Conservation (phyloP, 1,140 invertebrate genomes). For the Metopolophium dirhodum region DNA sequence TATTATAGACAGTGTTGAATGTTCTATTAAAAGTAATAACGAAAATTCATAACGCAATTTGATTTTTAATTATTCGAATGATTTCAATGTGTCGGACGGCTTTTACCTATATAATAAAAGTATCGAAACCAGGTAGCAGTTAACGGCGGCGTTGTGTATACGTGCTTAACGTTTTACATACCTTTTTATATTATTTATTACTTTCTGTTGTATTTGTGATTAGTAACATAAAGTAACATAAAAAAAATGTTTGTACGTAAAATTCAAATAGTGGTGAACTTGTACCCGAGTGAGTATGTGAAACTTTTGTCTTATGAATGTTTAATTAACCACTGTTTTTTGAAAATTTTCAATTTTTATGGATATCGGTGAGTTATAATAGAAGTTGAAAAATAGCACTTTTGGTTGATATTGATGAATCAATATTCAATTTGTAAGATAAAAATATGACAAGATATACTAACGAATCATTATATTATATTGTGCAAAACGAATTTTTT, state of each 20-base stretch:
- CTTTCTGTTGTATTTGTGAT: background rate
- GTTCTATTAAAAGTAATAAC: background rate
- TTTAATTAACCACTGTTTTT: background rate
- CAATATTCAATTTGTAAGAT: background rate
- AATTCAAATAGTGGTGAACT: background rate
- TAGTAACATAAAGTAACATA: background rate
- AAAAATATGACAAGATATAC: background rate
- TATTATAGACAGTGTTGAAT: background rate
- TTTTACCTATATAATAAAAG: background rate
- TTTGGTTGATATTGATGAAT: background rate
- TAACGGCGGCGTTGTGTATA: background rate
- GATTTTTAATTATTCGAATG: background rate
- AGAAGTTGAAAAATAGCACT: background rate
- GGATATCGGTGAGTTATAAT: background rate
- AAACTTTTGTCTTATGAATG: background rate
- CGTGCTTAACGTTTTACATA: background rate
- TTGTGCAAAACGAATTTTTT: background rate
- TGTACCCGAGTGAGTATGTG: background rate
- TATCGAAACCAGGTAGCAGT: background rate
- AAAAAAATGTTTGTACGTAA: background rate
- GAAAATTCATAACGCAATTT: background rate
- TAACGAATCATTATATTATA: background rate
- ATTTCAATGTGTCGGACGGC: background rate
- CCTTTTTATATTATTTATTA: background rate
- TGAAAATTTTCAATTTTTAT: background rate